Conservation (phyloP, 2,888 invertebrate genomes). For the Zaprionus bogoriensis region DNA sequence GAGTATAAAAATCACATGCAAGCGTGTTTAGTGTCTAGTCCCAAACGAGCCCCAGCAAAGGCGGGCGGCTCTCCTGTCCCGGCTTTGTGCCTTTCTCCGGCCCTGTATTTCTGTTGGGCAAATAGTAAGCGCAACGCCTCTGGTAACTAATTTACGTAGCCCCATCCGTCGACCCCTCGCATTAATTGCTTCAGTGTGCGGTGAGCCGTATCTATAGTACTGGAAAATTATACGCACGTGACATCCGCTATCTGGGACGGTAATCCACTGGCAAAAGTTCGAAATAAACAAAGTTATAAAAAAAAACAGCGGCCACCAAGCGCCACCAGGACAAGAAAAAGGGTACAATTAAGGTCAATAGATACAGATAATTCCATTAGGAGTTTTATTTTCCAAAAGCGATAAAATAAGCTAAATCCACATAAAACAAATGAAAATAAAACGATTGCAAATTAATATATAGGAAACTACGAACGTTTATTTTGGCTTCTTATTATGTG, state of each 20-base stretch:
- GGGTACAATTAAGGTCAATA: too few species aligned
- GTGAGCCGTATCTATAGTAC: slow-evolving; percentile 53
- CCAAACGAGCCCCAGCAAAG: slow-evolving; percentile 18
- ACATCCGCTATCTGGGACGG: slow-evolving; percentile 60
- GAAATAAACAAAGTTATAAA: too few species aligned
- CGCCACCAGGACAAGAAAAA: too few species aligned
- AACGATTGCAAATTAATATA: too few species aligned
- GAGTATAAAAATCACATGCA: slow-evolving; percentile 45
- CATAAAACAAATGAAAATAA: too few species aligned
- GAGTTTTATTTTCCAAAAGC: too few species aligned
- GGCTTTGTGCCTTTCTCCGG: not conserved
- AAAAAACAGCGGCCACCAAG: too few species aligned
- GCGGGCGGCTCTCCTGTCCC: slow-evolving; percentile 9
- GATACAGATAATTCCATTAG: too few species aligned
- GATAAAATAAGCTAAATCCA: too few species aligned
- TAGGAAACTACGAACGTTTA: too few species aligned
- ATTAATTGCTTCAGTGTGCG: slow-evolving; percentile 41
- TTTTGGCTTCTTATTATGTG: too few species aligned
- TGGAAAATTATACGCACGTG: slow-evolving; percentile 74
- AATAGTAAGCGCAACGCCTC: slow-evolving; percentile 20
- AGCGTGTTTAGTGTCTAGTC: slow-evolving; percentile 43
- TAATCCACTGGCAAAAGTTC: slow-evolving; percentile 17
- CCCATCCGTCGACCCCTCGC: too few species aligned
- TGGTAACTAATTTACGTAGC: slow-evolving; percentile 67
- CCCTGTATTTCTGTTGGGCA: not conserved